These are phyloP conservation scores for Atractosteus spatula DNA, from an alignment of 2,113 vertebrate genomes.

Conservation along the genomic window DNA sequence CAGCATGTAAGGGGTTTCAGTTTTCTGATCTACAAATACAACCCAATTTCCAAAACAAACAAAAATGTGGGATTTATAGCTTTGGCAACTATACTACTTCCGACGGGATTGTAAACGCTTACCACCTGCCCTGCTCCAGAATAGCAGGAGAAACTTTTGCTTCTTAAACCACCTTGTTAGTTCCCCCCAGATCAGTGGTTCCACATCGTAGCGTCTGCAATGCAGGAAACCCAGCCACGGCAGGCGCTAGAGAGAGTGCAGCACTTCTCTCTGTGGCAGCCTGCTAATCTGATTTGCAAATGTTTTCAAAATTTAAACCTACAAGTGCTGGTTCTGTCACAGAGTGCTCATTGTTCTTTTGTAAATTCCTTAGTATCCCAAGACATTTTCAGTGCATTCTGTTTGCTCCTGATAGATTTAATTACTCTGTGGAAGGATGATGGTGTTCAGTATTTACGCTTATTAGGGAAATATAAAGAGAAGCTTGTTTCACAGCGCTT, in stretches of 20 bases:
- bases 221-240: neutral
- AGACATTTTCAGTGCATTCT: slow-evolving; percentile 38
- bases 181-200: no score
- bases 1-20: no score
- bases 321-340: neutral
- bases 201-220: neutral
- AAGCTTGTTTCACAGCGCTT: slow-evolving; percentile 38
- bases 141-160: no score
- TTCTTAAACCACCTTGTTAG: no score
- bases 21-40: no score
- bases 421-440: slow-evolving; percentile 47
- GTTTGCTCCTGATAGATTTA: slow-evolving; percentile 54
- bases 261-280: neutral
- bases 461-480: slow-evolving; percentile 37
- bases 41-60: no score
- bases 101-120: no score
- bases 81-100: no score
- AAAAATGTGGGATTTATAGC: no score
- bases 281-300: slow-evolving; percentile 2
- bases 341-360: slow-evolving; percentile 46
- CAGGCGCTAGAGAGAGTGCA: neutral
- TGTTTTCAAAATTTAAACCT: neutral
- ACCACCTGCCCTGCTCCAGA: no score
- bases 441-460: slow-evolving; percentile 15
- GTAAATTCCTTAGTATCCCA: slow-evolving; percentile 27